phyloP scores from a whole-genome alignment of 2,888 invertebrate species.

The Nomada goodeniana region DNA sequence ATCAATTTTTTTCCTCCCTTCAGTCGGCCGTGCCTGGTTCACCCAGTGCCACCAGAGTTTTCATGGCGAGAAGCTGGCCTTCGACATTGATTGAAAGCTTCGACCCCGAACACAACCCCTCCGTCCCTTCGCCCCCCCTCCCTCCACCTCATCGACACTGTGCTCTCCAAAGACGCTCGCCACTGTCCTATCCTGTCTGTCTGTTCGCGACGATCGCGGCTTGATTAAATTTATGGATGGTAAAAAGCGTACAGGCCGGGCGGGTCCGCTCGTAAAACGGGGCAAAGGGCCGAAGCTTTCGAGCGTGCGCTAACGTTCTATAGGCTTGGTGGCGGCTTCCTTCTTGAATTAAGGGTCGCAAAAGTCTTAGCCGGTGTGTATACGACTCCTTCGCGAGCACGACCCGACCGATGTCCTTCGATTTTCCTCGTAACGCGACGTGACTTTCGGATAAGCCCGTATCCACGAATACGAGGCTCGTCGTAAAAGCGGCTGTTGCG shows the following conservation, averaged over 20 bases:
- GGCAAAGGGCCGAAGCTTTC: conserved; percentile 34
- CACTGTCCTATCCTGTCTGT: conserved; percentile 11
- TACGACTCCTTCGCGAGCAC: conserved; percentile 34
- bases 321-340: not conserved
- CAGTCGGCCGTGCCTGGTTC: conserved; percentile 29
- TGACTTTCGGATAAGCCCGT: conserved; percentile 53
- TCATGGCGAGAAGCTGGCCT: conserved; percentile 75
- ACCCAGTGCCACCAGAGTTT: conserved; percentile 55
- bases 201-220: conserved; percentile 69
- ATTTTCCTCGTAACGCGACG: conserved; percentile 53
- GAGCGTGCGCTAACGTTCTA: not conserved
- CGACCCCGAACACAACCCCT: conserved; percentile 50
- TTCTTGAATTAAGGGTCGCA: conserved; percentile 61
- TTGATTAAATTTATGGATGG: conserved; percentile 72
- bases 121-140: conserved; percentile 7
- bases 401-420: conserved; percentile 50
- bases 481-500: conserved; percentile 71
- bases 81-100: conserved; percentile 80
- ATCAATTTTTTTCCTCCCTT: conserved; percentile 77
- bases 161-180: conserved; percentile 6
- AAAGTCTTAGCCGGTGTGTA: conserved; percentile 56
- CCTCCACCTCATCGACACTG: not conserved
- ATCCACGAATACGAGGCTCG: conserved; percentile 57
- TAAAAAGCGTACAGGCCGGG: conserved; percentile 53
- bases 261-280: conserved; percentile 57